Percentiles rank a stretch among this genome's conserved stretches.
These are phyloP conservation scores for Drosophila sordidula DNA, from an alignment of 2,888 invertebrate species.

Conservation along the genomic window DNA sequence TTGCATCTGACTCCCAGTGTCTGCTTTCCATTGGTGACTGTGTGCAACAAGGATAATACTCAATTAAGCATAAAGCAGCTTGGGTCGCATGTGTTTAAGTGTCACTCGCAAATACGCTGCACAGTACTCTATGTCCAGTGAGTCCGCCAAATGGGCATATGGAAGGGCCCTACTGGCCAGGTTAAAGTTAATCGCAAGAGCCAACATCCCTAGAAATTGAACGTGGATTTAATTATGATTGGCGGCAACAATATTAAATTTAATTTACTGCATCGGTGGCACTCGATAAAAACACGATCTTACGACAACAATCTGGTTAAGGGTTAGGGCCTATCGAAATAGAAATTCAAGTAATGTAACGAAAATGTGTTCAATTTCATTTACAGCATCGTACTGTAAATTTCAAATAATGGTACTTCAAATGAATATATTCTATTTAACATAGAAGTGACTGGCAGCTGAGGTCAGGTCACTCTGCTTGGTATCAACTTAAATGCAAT, in stretches of 20 bases:
- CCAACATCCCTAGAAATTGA: conserved; percentile 43
- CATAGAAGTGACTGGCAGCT: conserved; percentile 15
- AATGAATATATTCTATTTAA: conserved; percentile 13
- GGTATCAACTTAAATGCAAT: conserved; percentile 61
- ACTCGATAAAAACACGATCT: conserved; percentile 54
- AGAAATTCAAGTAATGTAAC: neutral
- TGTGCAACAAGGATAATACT: conserved; percentile 81
- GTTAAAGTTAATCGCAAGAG: conserved; percentile 67
- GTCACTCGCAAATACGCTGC: conserved; percentile 70
- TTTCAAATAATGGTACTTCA: conserved; percentile 4
- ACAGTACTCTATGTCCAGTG: neutral
- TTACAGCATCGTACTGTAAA: neutral
- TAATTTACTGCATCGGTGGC: conserved; percentile 59
- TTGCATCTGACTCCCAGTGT: conserved; percentile 34
- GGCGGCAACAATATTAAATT: conserved; percentile 57
- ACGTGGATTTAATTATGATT: conserved; percentile 66
- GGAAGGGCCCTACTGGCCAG: conserved; percentile 18
- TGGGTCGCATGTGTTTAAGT: conserved; percentile 78
- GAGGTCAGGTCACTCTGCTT: conserved; percentile 9
- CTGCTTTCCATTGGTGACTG: conserved; percentile 32
- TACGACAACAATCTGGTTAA: conserved; percentile 28
- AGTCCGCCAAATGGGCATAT: conserved; percentile 24
- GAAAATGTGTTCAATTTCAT: neutral
- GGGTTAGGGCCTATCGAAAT: neutral
- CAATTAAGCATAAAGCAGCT: conserved; percentile 80